phyloP scores from a whole-genome alignment of 2,888 invertebrate species.

The Cheilosia impressa region DNA sequence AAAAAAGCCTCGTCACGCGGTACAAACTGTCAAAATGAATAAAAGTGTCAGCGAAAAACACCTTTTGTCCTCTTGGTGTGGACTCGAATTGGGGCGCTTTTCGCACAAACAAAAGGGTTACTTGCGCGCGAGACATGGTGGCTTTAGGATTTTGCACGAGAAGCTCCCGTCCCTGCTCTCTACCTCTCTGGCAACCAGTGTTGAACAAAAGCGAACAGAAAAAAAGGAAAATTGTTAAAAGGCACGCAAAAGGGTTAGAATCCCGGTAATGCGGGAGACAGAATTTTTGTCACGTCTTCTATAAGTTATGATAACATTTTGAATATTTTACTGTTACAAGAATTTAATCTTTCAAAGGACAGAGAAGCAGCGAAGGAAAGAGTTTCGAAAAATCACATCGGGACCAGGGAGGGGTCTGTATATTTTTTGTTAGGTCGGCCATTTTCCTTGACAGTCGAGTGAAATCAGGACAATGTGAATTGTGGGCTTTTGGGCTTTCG shows the following conservation, averaged over 20 bases:
- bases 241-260: constrained; percentile 61
- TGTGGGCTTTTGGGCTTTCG: neutral
- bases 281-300: constrained; percentile 73
- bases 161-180: constrained; percentile 2
- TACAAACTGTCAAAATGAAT: constrained; percentile 73
- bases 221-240: constrained; percentile 31
- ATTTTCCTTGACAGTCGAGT: constrained; percentile 29
- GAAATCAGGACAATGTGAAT: constrained; percentile 1
- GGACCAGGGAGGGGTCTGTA: neutral
- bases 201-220: neutral
- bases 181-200: neutral
- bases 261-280: constrained; percentile 68
- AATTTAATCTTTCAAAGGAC: constrained; percentile 58
- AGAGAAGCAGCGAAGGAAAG: constrained; percentile 5
- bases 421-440: constrained; percentile 35
- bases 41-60: constrained; percentile 71
- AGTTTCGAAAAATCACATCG: neutral
- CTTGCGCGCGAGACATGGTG: constrained; percentile 53
- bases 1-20: constrained; percentile 52
- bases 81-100: constrained; percentile 25
- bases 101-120: constrained; percentile 51
- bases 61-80: constrained; percentile 43
- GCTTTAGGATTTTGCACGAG: constrained; percentile 47
- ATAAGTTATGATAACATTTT: constrained; percentile 75
- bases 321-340: constrained; percentile 70